Evolutionary conservation across 2,888 invertebrate genomes (phyloP), one percentile per base, ranked within the genome.

Genomic region (Cataglyphis albicans): DNA sequence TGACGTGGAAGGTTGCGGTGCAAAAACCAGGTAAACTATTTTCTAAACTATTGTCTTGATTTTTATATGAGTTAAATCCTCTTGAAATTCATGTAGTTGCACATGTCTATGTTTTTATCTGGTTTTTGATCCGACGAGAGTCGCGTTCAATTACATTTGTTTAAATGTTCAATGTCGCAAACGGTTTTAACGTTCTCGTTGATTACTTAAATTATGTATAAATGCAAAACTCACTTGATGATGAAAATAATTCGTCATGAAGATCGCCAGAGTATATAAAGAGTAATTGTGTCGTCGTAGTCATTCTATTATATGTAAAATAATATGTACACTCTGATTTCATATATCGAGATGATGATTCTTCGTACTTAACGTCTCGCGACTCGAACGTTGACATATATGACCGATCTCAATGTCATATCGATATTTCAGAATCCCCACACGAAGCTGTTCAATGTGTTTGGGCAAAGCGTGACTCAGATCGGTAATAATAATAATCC

Each of bases 11-110:
- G 80, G 61, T 74, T 84, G 65, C 73, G 85, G 82, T 78, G 61
- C 86, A 90, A 90, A 90, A 90, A 87, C 88, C 89, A 87, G 87
- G 87, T 87, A 90, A 89, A 84, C 52, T 44, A 25, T 38, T 68
- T 70, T n/a, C 44, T 64, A 83, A 55, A 67, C 9, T 29, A 64
- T 38, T 63, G 29, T 29, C 21, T 55, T 21, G 41, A 35, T 44
- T 35, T 52, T 52, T 21, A 57, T 12, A n/a, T 35, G 15, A n/a
- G 59, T 82, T 10, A 7, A 61, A 44, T 67, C n/a, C 6, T 38
- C 1, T 38, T 29, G 3, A 25, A 21, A 48, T 75, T 18, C n/a
- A 18, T 32, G 41, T n/a, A 32, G 35, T 57, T 32, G 18, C 48
- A 72, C 38, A 72, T 63, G 55, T 52, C n/a, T 52, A 29, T 44